Evolutionary conservation across 2,797 vertebrate species (phyloP).

Genomic region (Scyliorhinus canicula): DNA sequence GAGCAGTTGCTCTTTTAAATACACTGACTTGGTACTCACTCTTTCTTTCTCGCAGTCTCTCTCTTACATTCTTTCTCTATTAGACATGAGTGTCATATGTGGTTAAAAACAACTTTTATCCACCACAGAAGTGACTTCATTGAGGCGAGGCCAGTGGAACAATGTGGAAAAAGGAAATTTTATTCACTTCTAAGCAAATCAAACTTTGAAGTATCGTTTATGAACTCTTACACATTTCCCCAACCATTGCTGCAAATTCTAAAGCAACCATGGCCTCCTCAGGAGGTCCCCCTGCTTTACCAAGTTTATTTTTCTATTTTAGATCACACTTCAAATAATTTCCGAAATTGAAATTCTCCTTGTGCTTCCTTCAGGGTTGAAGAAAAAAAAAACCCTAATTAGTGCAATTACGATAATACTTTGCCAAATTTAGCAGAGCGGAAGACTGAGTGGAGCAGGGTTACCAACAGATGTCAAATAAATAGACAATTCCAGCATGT

Average conservation of each 20-base stretch:
- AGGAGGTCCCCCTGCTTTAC: too few relatives aligned
- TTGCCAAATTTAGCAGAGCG: not conserved
- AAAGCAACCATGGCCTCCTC: not conserved
- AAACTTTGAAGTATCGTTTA: not conserved
- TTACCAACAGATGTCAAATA: not conserved
- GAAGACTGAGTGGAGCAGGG: not conserved
- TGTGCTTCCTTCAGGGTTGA: not conserved
- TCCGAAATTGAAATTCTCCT: not conserved
- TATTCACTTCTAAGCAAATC: not conserved
- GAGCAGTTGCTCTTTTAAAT: not conserved
- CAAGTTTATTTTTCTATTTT: not conserved
- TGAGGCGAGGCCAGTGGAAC: not conserved
- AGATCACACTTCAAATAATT: not conserved
- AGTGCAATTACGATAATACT: not conserved
- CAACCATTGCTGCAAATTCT: not conserved
- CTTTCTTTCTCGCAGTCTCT: not conserved
- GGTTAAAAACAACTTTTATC: not conserved
- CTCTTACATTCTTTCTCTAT: not conserved
- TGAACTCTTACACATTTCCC: not conserved
- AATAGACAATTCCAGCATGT: not conserved
- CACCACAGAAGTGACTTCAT: not conserved
- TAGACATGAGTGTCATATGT: not conserved
- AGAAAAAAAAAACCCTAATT: not conserved
- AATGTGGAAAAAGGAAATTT: not conserved
- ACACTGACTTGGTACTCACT: not conserved